Base-by-base conservation (phyloP, 2,888 invertebrate species). In the Chrysolina oricalcia region DNA sequence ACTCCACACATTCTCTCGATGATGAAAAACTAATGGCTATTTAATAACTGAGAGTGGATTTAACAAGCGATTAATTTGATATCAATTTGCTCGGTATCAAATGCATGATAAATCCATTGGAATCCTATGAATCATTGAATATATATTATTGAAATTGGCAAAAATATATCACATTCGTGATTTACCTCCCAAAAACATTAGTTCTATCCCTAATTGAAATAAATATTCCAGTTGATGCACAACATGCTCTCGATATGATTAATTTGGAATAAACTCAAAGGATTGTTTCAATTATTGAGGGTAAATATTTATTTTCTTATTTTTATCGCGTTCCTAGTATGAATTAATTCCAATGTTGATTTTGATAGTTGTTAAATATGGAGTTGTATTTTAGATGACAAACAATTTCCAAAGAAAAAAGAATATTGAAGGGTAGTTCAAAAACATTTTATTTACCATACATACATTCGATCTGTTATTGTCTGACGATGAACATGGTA, bases 221-320 rank as follows among this genome's bases (percentile, higher is more conserved):
- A 56, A 56, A 56, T 56, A 11, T 17, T 56, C 56, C 11, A 56
- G 56, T 11, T 1, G 13, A 56, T 56, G 21, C 3, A 56, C 21
- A 11, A 19, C 2, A 56, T 56, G 23, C 15, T 23, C 6, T 56
- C 13, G 11, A 23, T 13, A 17, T 21, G 21, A 56, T 23, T 56
- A 6, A 56, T 56, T 56, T 23, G 23, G 19, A 19, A 23, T 21
- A 1, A 21, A 13, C 23, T 23, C 56, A 56, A 56, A 56, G 23
- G 23, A 23, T 13, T 5, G 6, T 21, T 56, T 56, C 1, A 3
- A 56, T 23, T 35, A 8, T 35, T 23, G 23, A 56, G 23, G 21
- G 19, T 23, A 15, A 56, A 56, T 56, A 56, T 21, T 56, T 21
- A 56, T 56, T 56, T 48, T 56, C 56, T 56, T 15, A 56, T 56